phyloP scores from a whole-genome alignment of 35 echinoderm and acorn worm genomes.

The Heliocidaris erythrogramma region DNA sequence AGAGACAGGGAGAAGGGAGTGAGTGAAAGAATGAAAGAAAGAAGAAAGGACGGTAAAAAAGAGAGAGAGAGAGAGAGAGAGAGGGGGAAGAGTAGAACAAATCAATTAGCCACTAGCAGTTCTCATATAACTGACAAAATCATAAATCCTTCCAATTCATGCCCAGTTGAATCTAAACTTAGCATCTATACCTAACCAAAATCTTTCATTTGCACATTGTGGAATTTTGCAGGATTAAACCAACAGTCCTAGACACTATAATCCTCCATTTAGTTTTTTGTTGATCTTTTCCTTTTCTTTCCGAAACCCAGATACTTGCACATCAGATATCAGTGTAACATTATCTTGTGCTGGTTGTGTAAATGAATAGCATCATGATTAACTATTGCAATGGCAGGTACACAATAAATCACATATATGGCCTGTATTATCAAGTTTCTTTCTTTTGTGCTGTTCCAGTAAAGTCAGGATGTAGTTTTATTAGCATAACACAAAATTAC shows the following conservation, averaged over 20 bases:
- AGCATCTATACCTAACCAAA: background rate
- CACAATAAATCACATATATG: background rate
- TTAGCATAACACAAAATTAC: background rate
- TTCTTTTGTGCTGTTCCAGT: background rate
- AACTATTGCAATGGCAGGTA: background rate
- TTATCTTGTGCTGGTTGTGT: background rate
- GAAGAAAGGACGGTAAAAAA: background rate
- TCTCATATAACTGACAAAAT: background rate
- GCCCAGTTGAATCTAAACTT: background rate
- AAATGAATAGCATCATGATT: background rate
- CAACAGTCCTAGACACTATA: background rate
- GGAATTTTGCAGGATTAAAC: background rate
- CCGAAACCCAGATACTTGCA: background rate
- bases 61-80: background rate
- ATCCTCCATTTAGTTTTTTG: background rate
- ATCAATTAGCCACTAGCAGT: background rate
- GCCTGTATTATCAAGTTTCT: background rate
- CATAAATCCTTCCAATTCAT: background rate
- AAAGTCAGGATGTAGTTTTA: background rate
- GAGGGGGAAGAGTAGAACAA: background rate
- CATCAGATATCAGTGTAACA: background rate
- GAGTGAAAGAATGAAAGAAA: background rate
- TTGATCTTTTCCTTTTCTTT: background rate
- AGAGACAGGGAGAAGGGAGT: background rate
- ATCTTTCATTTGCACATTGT: background rate